A percentile compares a stretch with the other conserved stretches of the same genome.
Evolutionary conservation across 2,113 vertebrate genomes (phyloP).

Genomic region (Pholis gunnellus): DNA sequence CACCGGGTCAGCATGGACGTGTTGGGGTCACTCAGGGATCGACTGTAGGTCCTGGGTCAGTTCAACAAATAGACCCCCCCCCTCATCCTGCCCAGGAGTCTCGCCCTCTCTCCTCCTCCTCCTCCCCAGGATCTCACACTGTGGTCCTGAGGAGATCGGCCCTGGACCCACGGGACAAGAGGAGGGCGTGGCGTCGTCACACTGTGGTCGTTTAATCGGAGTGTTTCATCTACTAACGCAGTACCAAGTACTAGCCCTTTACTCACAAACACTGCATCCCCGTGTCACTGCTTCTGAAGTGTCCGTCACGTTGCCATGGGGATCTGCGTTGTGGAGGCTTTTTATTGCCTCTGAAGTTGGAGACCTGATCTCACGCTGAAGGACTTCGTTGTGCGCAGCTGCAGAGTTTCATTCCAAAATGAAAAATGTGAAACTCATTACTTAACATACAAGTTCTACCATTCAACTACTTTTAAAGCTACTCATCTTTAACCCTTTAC

Average conservation of each 20-base stretch:
- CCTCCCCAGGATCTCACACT: constrained; percentile 70
- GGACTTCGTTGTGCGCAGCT: not conserved
- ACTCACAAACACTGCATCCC: constrained; percentile 20
- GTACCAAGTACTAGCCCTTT: constrained; percentile 16
- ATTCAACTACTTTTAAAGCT: not conserved
- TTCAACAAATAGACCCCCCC: constrained; percentile 40
- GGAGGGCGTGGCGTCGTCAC: constrained; percentile 89
- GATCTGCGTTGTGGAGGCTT: not conserved
- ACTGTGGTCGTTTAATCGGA: constrained; percentile 85
- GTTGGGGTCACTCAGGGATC: constrained; percentile 46
- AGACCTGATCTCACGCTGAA: not conserved
- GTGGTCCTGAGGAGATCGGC: constrained; percentile 85
- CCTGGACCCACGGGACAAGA: constrained; percentile 83
- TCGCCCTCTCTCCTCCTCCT: constrained; percentile 27
- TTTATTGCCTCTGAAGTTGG: not conserved
- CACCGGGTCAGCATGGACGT: not conserved
- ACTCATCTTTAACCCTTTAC: not conserved
- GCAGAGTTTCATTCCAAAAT: constrained; percentile 34
- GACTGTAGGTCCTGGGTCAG: not conserved
- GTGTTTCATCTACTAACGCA: constrained; percentile 33
- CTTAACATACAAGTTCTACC: not conserved
- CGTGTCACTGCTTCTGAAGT: constrained; percentile 16
- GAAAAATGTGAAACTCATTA: not conserved
- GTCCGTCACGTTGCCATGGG: not conserved
- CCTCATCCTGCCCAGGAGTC: constrained; percentile 35